Percentiles rank a stretch among this genome's conserved stretches.
phyloP scores from a whole-genome alignment of 2,888 invertebrate genomes.

The Doris montereyensis region DNA sequence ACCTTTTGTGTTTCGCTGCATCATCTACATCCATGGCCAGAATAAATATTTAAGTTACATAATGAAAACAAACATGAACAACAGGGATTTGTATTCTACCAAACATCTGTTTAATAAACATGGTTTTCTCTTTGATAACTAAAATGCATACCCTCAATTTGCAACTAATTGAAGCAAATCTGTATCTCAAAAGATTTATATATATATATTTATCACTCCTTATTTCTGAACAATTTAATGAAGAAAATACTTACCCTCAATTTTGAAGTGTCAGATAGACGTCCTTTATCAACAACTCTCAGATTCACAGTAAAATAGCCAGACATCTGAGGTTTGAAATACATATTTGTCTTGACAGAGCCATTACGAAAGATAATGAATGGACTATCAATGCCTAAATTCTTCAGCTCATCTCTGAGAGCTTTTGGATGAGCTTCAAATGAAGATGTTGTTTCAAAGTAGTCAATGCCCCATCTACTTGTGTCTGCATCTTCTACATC shows the following conservation, averaged over 20 bases:
- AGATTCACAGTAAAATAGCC: slow-evolving; percentile 83
- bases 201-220: too few relatives aligned
- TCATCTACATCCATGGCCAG: too few relatives aligned
- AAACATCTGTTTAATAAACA: too few relatives aligned
- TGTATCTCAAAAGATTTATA: too few relatives aligned
- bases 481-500: slow-evolving; percentile 83
- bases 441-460: slow-evolving; percentile 47
- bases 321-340: slow-evolving; percentile 96
- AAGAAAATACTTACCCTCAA: slow-evolving; percentile 44
- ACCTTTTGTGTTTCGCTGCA: too few relatives aligned
- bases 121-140: too few relatives aligned
- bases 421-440: slow-evolving; percentile 47
- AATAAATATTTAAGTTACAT: too few relatives aligned
- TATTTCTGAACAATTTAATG: too few relatives aligned
- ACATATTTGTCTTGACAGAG: slow-evolving; percentile 87
- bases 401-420: slow-evolving; percentile 43
- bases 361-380: slow-evolving; percentile 64
- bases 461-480: slow-evolving; percentile 76
- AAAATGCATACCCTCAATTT: neutral
- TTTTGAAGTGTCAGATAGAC: slow-evolving; percentile 50
- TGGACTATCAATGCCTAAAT: slow-evolving; percentile 46
- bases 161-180: too few relatives aligned
- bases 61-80: too few relatives aligned
- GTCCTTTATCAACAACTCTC: slow-evolving; percentile 46
- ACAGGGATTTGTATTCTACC: too few relatives aligned